Evolutionary conservation across 2,113 vertebrate genomes (phyloP).

Genomic region (Rhizomys pruinosus): DNA sequence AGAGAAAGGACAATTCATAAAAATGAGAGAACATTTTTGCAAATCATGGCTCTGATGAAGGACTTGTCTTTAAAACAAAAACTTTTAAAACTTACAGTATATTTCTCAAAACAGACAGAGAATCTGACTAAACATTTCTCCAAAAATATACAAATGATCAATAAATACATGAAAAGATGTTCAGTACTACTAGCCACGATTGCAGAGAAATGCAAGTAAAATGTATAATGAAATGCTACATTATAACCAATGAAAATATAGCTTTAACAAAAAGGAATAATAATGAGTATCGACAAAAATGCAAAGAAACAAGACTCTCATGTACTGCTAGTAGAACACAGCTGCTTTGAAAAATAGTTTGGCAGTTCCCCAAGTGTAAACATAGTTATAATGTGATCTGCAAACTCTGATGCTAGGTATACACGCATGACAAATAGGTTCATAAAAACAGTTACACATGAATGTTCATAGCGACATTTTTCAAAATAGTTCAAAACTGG

Average conservation of each 20-base stretch:
- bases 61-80: not conserved
- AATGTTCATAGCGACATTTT: not conserved
- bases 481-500: not conserved
- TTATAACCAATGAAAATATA: not conserved
- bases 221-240: not conserved
- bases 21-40: not conserved
- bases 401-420: not conserved
- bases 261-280: conserved; percentile 9
- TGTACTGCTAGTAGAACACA: not conserved
- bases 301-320: not conserved
- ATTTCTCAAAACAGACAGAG: not conserved
- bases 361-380: not conserved
- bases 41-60: not conserved
- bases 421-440: not conserved
- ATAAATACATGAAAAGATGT: not conserved
- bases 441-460: not conserved
- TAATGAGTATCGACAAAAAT: not conserved
- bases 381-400: not conserved
- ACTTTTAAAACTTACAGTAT: not conserved
- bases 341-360: conserved; percentile 2
- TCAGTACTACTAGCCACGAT: not conserved
- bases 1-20: not conserved
- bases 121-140: not conserved
- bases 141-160: not conserved
- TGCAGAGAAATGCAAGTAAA: not conserved